Evolutionary conservation across 2,888 invertebrate species (phyloP), one percentile per base, ranked within the genome.

Genomic region (Hydraecia micacea): DNA sequence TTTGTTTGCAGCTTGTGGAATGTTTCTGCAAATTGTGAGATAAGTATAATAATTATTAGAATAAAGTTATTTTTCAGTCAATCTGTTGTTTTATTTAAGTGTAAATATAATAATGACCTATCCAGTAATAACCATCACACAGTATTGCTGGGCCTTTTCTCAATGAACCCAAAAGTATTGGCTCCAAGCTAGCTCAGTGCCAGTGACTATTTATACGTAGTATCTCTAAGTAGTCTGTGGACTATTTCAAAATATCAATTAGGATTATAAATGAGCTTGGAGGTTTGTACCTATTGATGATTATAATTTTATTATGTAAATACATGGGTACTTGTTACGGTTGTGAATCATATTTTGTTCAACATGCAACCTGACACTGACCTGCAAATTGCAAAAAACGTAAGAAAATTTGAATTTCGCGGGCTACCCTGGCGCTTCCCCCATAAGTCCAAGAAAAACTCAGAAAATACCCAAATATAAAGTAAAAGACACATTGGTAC

Each of bases 41-140:
- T 95, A 95, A 95, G 93, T 94, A 95, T 95, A 94, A 94, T 94
- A 94, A 94, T 94, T 93, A 94, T 93, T 96, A 96, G 96, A 96
- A 96, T 96, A 96, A 96, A 96, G 94, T 95, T 97, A 96, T 96
- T 97, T 96, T 96, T 95, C 96, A 96, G 95, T 96, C 95, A 91
- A 81, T 75, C 66, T 88, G 90, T 88, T 86, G 94, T 95, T 95
- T 96, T 90, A 94, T 95, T 96, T 93, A 49, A 36, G 21, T 39
- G 9, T 55, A 28, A 46, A 6, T 58, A 52, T 60, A 32, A 36
- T 60, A 21, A 11, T 49, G 4, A 42, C 52, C 32, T 63, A 28
- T 66, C 46, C 18, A 66, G 1, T n/a, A 46, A 21, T 42, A 21
- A 11, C n/a, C 0, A 28, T 18, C 21, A 25, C 25, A 52, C 39